Base-by-base conservation (phyloP, 2,888 invertebrate species). In the Nebria salina region DNA sequence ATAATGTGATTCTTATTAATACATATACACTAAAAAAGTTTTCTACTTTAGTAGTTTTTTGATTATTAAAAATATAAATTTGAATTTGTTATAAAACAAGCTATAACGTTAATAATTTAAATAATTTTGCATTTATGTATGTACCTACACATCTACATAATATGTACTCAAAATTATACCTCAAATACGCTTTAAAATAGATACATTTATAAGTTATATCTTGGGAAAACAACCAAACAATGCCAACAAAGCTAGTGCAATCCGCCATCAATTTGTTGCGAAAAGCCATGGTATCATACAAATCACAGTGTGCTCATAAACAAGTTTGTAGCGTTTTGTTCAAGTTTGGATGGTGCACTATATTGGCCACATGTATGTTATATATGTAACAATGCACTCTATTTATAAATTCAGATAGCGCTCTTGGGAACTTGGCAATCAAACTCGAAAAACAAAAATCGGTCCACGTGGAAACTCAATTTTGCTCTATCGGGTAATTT, bases 251-350 rank as follows among this genome's bases (percentile, higher is more conserved):
- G 77, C 42, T 26, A 66, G 34, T 65, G 75, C 76, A 65, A 68
- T 66, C 70, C 77, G 77, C 54, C 77, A 70, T 77, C 77, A 77
- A 77, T 77, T 77, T 77, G 77, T 77, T 77, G 68, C 77, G 54
- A 54, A 70, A 77, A 68, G 70, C 66, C 70, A 77, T 77, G 77
- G 70, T 42, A 54, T 54, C 70, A 70, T 70, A 70, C 77, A 77
- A 77, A 77, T 77, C 66, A 77, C 70, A 70, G 77, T 77, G 77
- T 77, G 54, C 77, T 26, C 77, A 77, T 77, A 77, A 77, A 77
- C 77, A 77, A 77, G 77, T 77, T 77, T 77, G 70, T 77, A 77
- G 70, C 77, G 70, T 77, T 70, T 77, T 68, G 77, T 77, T 77
- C 66, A 77, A 77, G 70, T 70, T 77, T 43, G 68, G 70, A 77